Evolutionary conservation across 2,797 vertebrate genomes (phyloP).

Genomic region (Macrochelys suwanniensis): DNA sequence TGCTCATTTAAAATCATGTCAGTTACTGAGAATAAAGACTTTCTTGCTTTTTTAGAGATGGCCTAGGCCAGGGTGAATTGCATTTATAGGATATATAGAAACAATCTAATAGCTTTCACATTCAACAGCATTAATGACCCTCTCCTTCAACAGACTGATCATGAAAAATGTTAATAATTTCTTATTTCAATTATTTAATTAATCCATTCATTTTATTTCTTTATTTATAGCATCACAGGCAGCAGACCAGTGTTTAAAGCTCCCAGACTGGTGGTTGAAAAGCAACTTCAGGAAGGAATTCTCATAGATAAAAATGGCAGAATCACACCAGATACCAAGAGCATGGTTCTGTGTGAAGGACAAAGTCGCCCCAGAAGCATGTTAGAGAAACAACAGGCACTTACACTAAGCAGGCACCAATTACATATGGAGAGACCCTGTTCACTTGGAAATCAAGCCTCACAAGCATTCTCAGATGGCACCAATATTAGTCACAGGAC

Average conservation of each 20-base stretch:
- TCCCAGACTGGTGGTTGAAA: slow-evolving; percentile 80
- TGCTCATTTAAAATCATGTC: background rate
- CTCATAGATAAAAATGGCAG: slow-evolving; percentile 78
- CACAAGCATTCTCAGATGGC: slow-evolving; percentile 71
- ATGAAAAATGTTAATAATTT: background rate
- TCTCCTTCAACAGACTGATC: background rate
- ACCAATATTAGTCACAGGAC: slow-evolving; percentile 82
- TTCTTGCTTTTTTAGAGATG: background rate
- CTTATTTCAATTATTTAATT: slow-evolving; percentile 15
- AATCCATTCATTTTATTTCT: slow-evolving; percentile 4
- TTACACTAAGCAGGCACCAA: slow-evolving; percentile 69
- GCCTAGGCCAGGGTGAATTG: background rate
- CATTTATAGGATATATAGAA: background rate
- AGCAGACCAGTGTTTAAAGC: slow-evolving; percentile 84
- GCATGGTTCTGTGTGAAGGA: slow-evolving; percentile 42
- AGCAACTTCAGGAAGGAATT: slow-evolving; percentile 80
- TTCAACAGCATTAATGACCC: fast-evolving
- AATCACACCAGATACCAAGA: slow-evolving; percentile 70
- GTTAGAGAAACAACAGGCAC: slow-evolving; percentile 68
- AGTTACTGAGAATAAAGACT: background rate
- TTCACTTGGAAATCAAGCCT: slow-evolving; percentile 67
- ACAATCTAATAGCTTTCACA: background rate
- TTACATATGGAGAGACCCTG: slow-evolving; percentile 51
- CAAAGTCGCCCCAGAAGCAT: slow-evolving; percentile 68
- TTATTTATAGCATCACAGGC: slow-evolving; percentile 84